A percentile compares a stretch with the other conserved stretches of the same genome.
These are phyloP conservation scores for Corapipo altera DNA, from an alignment of 2,113 vertebrate species.

Conservation along the genomic window DNA sequence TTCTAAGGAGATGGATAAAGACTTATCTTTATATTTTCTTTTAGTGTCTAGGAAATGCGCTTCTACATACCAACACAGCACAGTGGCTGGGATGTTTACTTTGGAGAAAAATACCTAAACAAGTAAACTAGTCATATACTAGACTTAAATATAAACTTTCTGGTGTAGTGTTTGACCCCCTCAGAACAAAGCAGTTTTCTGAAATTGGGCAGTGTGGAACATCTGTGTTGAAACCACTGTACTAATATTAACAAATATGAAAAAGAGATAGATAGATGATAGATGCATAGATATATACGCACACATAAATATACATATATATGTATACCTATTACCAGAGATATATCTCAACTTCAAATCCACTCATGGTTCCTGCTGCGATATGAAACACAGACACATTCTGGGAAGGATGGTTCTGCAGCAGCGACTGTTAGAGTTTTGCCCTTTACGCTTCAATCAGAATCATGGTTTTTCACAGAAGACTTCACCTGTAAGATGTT, in stretches of 20 bases:
- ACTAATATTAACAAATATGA: background rate
- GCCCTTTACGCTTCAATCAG: background rate
- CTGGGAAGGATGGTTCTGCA: background rate
- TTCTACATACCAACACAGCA: background rate
- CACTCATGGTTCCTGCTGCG: background rate
- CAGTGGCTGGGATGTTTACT: background rate
- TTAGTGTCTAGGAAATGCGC: background rate
- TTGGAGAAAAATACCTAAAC: background rate
- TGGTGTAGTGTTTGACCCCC: background rate
- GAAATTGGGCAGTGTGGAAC: background rate
- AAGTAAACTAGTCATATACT: background rate
- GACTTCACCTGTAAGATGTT: background rate
- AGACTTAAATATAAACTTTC: background rate
- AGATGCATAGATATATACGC: too few relatives aligned
- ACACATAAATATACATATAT: too few relatives aligned
- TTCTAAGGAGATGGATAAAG: background rate
- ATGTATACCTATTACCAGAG: background rate
- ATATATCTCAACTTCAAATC: background rate
- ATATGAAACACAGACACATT: background rate
- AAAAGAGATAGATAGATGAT: background rate
- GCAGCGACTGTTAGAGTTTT: background rate
- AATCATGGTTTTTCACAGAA: background rate
- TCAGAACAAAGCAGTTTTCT: background rate
- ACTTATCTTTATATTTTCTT: background rate
- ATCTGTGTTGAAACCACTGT: background rate